Percentiles rank a stretch among this genome's conserved stretches.
These are phyloP conservation scores for Anas bahamensis DNA, from an alignment of 2,797 vertebrate species.

Conservation along the genomic window DNA sequence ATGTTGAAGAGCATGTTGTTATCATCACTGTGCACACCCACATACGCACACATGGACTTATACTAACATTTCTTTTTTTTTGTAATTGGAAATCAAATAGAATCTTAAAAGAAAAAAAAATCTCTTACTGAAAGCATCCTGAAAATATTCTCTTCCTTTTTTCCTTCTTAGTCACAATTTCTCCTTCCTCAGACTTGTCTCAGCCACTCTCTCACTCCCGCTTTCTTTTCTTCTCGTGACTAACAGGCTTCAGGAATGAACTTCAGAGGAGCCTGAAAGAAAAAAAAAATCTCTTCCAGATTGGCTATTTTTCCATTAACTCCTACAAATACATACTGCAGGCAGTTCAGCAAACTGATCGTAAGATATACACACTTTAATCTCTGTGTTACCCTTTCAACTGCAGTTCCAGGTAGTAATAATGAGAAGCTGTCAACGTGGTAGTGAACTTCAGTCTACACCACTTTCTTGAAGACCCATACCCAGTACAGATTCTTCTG, in stretches of 20 bases:
- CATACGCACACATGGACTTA: neutral
- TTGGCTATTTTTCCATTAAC: neutral
- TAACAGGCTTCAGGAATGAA: neutral
- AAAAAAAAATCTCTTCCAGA: conserved; percentile 38
- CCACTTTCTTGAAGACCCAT: neutral
- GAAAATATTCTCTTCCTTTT: conserved; percentile 11
- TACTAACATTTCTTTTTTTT: neutral
- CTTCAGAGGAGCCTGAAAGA: conserved; percentile 9
- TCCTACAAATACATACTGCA: neutral
- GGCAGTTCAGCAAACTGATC: neutral
- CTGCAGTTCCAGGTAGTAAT: neutral
- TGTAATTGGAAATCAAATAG: neutral
- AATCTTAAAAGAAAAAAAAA: neutral
- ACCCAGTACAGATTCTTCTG: neutral
- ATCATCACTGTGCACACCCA: neutral
- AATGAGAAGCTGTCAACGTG: neutral
- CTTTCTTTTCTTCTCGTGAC: neutral
- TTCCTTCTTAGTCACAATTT: neutral
- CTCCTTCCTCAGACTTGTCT: conserved; percentile 13
- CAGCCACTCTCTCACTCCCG: neutral
- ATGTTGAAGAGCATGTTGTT: neutral
- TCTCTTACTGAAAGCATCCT: conserved; percentile 14
- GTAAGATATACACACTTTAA: neutral
- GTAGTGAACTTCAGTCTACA: neutral
- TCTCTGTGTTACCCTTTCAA: neutral